Evolutionary conservation across 2,113 vertebrate genomes (phyloP), one percentile per base, ranked within the genome.

Genomic region (Odocoileus virginianus): DNA sequence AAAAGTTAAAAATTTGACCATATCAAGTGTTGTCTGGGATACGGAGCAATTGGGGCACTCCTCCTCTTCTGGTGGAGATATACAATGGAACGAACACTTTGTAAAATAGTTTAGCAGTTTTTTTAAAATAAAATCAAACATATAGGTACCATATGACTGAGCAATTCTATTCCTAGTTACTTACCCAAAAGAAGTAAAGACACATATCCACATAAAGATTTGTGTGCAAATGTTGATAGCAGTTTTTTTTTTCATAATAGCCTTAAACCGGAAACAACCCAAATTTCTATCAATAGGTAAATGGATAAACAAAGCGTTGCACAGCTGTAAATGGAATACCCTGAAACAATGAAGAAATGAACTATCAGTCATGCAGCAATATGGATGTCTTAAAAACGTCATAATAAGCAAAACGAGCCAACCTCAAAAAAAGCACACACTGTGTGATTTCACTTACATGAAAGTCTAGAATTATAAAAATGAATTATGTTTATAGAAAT

Each of bases 401-500:
- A 40, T 87, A n/a, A 74, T 76, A 43, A 94, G 25, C n/a, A 79
- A 95, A 96, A 94, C 28, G 91, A 96, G 43, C 33, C 58, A 91
- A 87, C 28, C 7, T 79, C 43, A 55, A 74, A 47, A 84, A 94
- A 88, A 95, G 40, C 17, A 91, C 28, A 57, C 23, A 30, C 47
- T 45, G 6, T 76, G 36, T 64, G n/a, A 82, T 87, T 96, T 67
- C 27, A 90, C 82, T 97, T 87, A 54, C 27, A 47, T 71, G 52
- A 96, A 86, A 11, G 64, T 96, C n/a, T 91, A 90, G 92, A 94
- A 83, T 58, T 90, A 58, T 50, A 83, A 90, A 94, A 92, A 76
- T 30, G 23, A 94, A 81, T 85, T 87, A 60, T 91, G 30, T 93
- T 93, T 81, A 71, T 55, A 81, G 43, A 95, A 95, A 95, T 93